Conservation (phyloP, 2,888 invertebrate genomes). For the Steromphala cineraria region DNA sequence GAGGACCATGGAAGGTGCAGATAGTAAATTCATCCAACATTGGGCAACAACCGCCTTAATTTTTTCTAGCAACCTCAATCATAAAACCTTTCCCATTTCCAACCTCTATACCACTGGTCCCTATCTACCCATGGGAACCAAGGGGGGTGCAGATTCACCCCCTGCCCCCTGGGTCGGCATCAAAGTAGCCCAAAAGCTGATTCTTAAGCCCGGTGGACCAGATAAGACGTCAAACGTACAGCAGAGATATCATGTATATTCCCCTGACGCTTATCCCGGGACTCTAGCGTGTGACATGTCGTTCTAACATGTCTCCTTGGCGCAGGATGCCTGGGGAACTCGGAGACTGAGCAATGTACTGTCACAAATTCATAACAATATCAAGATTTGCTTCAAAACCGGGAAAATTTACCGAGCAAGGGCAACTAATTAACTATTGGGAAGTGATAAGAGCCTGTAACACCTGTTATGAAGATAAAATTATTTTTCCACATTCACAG, state of each 20-base stretch:
- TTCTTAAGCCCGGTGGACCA: background rate
- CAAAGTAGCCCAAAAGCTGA: too few species aligned
- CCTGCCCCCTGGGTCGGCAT: too few species aligned
- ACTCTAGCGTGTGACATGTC: background rate
- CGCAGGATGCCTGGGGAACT: background rate
- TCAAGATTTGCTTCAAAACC: background rate
- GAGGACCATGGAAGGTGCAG: too few species aligned
- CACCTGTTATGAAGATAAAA: background rate
- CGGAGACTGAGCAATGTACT: background rate
- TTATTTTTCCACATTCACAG: too few species aligned
- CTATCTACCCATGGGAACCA: too few species aligned
- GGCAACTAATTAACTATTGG: background rate
- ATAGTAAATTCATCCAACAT: too few species aligned
- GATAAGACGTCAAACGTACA: background rate
- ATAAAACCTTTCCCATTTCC: too few species aligned
- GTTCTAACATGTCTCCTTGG: background rate
- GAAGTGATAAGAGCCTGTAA: background rate
- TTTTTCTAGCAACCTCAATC: too few species aligned
- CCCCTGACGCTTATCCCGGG: background rate
- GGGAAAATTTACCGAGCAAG: background rate
- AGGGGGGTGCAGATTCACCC: too few species aligned
- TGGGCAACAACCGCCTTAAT: too few species aligned
- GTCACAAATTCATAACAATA: background rate
- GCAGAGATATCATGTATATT: background rate
- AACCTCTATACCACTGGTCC: too few species aligned